These are phyloP conservation scores for Hylaea fasciaria DNA, from an alignment of 2,888 invertebrate genomes.

Conservation along the genomic window DNA sequence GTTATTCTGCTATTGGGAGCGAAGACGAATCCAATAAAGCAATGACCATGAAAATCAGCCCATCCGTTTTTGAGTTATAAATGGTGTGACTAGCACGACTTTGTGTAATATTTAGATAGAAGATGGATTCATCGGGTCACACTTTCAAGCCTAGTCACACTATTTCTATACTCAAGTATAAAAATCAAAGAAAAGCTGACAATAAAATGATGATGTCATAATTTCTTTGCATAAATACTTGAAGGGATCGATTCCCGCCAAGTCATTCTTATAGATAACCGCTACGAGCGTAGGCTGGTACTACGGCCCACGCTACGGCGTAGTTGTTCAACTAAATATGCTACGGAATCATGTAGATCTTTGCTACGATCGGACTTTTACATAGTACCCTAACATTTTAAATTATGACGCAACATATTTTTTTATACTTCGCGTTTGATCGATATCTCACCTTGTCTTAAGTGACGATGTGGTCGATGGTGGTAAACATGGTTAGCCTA, in stretches of 20 bases:
- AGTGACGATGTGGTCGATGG: too few species aligned
- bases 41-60: too few species aligned
- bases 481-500: too few species aligned
- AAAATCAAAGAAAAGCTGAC: constrained; percentile 6
- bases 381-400: background rate
- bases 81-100: too few species aligned
- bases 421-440: too few species aligned
- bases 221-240: constrained; percentile 17
- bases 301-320: constrained; percentile 35
- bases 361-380: constrained; percentile 3
- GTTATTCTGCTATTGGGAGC: too few species aligned
- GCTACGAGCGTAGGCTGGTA: constrained; percentile 29
- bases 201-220: constrained; percentile 13
- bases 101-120: too few species aligned
- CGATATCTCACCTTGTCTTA: too few species aligned
- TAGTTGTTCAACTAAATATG: constrained; percentile 15
- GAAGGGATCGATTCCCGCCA: constrained; percentile 4
- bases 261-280: constrained; percentile 18
- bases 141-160: too few species aligned
- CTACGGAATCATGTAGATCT: background rate
- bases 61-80: too few species aligned
- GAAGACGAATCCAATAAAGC: too few species aligned
- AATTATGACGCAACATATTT: background rate
- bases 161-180: background rate
- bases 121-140: too few species aligned